These are phyloP conservation scores for Mizuhopecten yessoensis DNA, from an alignment of 1,140 invertebrate species.

Conservation along the genomic window DNA sequence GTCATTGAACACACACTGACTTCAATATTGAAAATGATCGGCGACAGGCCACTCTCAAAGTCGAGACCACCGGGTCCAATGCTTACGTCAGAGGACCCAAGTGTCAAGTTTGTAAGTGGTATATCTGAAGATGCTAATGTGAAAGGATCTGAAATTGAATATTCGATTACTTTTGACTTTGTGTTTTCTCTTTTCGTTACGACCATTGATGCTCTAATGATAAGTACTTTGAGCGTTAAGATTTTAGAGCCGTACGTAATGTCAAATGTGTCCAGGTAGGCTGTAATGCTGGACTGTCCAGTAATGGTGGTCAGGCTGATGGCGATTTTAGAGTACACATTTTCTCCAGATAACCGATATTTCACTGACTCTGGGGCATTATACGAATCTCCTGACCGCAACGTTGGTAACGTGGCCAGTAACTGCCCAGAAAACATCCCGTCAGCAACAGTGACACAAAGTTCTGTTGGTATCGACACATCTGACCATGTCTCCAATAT, in stretches of 20 bases:
- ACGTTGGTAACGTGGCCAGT: neutral
- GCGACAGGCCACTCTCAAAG: neutral
- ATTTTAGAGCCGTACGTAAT: neutral
- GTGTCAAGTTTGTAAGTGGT: neutral
- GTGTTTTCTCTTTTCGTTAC: neutral
- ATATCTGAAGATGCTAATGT: neutral
- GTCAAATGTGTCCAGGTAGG: neutral
- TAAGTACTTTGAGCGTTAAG: neutral
- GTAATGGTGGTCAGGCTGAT: neutral
- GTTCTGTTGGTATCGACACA: neutral
- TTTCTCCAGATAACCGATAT: neutral
- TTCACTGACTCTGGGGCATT: neutral
- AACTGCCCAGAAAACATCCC: neutral
- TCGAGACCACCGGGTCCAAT: neutral
- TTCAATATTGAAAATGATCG: neutral
- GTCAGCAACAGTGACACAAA: neutral
- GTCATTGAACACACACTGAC: slow-evolving; percentile 8
- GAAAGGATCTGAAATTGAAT: neutral
- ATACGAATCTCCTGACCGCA: neutral
- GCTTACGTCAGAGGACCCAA: neutral
- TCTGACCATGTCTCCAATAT: neutral
- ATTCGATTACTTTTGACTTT: neutral
- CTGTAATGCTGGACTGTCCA: neutral
- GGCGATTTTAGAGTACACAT: neutral
- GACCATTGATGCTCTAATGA: neutral